These are phyloP conservation scores for Miniopterus natalensis DNA, from an alignment of 2,113 vertebrate genomes.

Conservation along the genomic window DNA sequence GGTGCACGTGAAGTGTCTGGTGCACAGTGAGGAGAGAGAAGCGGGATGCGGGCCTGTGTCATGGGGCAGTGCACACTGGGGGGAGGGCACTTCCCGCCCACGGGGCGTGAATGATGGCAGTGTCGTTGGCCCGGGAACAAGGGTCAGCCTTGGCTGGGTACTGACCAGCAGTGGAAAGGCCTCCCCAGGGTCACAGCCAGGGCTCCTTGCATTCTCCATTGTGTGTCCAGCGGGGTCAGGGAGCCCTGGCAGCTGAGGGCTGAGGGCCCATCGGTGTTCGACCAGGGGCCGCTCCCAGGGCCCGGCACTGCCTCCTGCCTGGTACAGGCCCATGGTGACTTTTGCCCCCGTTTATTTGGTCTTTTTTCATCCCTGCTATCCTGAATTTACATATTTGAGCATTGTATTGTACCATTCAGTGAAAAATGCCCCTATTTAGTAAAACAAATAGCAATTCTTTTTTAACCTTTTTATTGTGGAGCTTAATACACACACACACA, in stretches of 20 bases:
- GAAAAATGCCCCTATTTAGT: background rate
- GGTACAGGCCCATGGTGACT: no score
- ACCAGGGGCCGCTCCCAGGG: accelerated
- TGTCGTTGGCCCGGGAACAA: background rate
- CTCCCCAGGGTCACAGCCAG: background rate
- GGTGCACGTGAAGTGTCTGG: accelerated
- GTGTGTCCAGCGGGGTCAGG: accelerated
- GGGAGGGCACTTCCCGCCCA: accelerated
- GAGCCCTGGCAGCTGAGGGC: accelerated
- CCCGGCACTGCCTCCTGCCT: background rate
- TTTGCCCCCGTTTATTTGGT: background rate
- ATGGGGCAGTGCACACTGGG: accelerated
- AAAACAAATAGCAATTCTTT: background rate
- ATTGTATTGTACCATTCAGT: background rate
- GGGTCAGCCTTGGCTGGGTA: accelerated
- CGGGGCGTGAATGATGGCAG: accelerated
- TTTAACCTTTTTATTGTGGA: background rate
- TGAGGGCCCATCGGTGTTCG: background rate
- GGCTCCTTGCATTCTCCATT: accelerated
- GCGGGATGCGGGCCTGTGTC: accelerated
- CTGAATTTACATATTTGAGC: background rate
- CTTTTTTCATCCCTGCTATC: background rate
- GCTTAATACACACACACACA: background rate
- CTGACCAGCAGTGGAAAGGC: accelerated
- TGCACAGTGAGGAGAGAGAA: accelerated